A percentile compares a stretch with the other conserved stretches of the same genome.
phyloP scores from a whole-genome alignment of 1,140 invertebrate species.

The Camponotus floridanus region DNA sequence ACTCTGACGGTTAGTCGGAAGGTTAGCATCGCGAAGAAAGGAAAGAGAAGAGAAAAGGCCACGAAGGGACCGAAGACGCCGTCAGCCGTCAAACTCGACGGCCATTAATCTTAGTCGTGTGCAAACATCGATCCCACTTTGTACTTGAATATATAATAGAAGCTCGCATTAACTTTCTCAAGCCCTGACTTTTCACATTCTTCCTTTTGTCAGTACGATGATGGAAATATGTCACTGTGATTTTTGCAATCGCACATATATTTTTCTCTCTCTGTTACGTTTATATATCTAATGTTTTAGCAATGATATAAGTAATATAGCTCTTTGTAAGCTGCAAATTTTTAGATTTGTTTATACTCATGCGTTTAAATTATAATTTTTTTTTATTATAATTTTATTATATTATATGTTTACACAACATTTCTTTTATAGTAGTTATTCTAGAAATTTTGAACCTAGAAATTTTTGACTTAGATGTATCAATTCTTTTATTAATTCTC shows the following conservation, averaged over 20 bases:
- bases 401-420: neutral
- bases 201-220: neutral
- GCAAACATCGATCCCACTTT: conserved; percentile 75
- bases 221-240: neutral
- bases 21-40: conserved; percentile 3
- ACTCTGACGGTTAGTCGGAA: conserved; percentile 44
- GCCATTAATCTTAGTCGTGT: conserved; percentile 73
- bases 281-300: neutral
- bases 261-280: neutral
- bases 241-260: conserved; percentile 19
- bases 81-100: conserved; percentile 67
- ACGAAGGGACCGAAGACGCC: conserved; percentile 64
- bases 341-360: neutral
- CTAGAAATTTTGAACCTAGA: neutral
- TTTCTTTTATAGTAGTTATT: neutral
- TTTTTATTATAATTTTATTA: neutral
- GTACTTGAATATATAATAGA: conserved; percentile 73
- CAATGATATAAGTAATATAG: neutral
- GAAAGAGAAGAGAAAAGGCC: conserved; percentile 8
- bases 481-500: conserved; percentile 27
- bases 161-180: conserved; percentile 48
- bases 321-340: neutral
- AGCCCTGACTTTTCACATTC: conserved; percentile 17
- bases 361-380: neutral
- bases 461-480: conserved; percentile 12